A percentile compares a stretch with the other conserved stretches of the same genome.
Conservation (phyloP, 2,888 invertebrate genomes). For the Yponomeuta plumbellus region DNA sequence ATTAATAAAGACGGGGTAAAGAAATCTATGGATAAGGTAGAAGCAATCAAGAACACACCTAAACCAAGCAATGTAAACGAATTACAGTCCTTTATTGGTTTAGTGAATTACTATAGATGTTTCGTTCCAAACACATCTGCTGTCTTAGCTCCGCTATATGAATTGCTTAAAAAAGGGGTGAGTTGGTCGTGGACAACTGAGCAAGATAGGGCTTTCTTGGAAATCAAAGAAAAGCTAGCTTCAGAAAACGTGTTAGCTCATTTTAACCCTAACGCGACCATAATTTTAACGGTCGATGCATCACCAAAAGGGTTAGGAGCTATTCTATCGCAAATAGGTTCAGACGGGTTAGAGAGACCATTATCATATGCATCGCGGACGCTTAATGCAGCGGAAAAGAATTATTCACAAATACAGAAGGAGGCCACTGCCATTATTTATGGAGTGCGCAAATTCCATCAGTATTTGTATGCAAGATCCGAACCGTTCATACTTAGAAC, state of each 20-base stretch:
- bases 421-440: conserved; percentile 19
- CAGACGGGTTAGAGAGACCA: too few species aligned
- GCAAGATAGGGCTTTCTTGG: conserved; percentile 13
- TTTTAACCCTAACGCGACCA: conserved; percentile 20
- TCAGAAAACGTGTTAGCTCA: conserved; percentile 23
- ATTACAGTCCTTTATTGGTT: too few species aligned
- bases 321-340: conserved; percentile 18
- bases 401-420: too few species aligned
- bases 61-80: too few species aligned
- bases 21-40: too few species aligned
- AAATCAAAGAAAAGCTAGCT: conserved; percentile 16
- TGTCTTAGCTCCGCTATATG: conserved; percentile 18
- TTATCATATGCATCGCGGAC: too few species aligned
- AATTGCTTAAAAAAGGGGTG: conserved; percentile 2
- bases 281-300: conserved; percentile 22
- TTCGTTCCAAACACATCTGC: conserved; percentile 15
- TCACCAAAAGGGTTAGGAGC: conserved; percentile 22
- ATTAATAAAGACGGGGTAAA: too few species aligned
- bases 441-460: conserved; percentile 16
- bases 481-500: conserved; percentile 19
- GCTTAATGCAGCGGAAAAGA: too few species aligned
- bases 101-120: too few species aligned
- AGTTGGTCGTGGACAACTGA: conserved; percentile 17
- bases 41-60: too few species aligned
- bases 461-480: conserved; percentile 14